These are phyloP conservation scores for Camponotus vicinus DNA, from an alignment of 1,140 invertebrate species.

Conservation along the genomic window DNA sequence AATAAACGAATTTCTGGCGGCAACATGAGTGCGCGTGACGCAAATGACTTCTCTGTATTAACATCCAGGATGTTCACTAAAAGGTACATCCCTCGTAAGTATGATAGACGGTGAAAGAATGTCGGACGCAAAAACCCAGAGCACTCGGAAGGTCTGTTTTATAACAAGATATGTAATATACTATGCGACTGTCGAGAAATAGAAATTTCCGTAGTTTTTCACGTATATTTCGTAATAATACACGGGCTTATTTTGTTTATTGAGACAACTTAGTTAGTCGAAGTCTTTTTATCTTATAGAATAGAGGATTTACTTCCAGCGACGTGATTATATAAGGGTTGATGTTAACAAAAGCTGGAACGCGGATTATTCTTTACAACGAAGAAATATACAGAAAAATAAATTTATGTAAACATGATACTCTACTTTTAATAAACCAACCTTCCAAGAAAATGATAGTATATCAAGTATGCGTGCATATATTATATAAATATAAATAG, in stretches of 20 bases:
- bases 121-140: background rate
- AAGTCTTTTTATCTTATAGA: background rate
- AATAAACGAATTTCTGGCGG: slow-evolving; percentile 7
- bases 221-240: background rate
- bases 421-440: too few species aligned
- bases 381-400: background rate
- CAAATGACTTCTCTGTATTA: background rate
- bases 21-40: slow-evolving; percentile 2
- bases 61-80: background rate
- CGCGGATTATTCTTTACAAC: background rate
- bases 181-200: background rate
- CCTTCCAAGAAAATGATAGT: too few species aligned
- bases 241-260: background rate
- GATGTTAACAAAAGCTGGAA: background rate
- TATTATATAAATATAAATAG: too few species aligned
- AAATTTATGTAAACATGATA: background rate
- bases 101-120: slow-evolving; percentile 10
- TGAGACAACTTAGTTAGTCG: background rate
- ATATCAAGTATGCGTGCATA: background rate
- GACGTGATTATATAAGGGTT: too few species aligned
- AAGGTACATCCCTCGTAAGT: background rate
- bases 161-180: background rate
- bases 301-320: background rate
- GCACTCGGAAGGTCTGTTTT: background rate
- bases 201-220: background rate